Conservation (phyloP, 2,113 vertebrate genomes). For the Oreochromis spilurus region DNA sequence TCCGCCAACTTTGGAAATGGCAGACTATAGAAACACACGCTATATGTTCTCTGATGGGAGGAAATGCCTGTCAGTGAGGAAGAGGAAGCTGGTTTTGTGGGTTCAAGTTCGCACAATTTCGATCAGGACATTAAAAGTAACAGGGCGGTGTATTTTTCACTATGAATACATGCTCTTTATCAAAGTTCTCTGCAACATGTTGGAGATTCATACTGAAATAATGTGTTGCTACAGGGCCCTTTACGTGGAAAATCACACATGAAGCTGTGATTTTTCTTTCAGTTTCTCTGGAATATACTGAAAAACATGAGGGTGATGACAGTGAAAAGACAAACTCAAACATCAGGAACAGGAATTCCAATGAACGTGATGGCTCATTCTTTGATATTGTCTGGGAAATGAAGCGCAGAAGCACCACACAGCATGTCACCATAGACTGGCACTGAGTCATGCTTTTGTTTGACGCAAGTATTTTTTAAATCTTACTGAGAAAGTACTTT, state of each 20-base stretch:
- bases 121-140: background rate
- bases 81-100: background rate
- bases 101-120: background rate
- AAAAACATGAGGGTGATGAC: background rate
- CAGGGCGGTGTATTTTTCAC: background rate
- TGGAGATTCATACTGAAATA: background rate
- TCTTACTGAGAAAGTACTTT: background rate
- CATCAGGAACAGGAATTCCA: background rate
- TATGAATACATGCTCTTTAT: background rate
- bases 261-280: background rate
- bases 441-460: background rate
- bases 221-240: background rate
- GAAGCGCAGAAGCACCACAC: background rate
- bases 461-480: background rate
- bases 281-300: background rate
- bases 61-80: constrained; percentile 39
- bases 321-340: background rate
- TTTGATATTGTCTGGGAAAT: background rate
- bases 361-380: background rate
- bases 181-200: background rate
- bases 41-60: constrained; percentile 16
- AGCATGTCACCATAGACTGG: background rate
- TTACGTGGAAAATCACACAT: background rate
- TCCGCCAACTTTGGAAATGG: constrained; percentile 62
- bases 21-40: constrained; percentile 45